phyloP scores from a whole-genome alignment of 2,797 vertebrate genomes.

The Phrynocephalus guinanensis region DNA sequence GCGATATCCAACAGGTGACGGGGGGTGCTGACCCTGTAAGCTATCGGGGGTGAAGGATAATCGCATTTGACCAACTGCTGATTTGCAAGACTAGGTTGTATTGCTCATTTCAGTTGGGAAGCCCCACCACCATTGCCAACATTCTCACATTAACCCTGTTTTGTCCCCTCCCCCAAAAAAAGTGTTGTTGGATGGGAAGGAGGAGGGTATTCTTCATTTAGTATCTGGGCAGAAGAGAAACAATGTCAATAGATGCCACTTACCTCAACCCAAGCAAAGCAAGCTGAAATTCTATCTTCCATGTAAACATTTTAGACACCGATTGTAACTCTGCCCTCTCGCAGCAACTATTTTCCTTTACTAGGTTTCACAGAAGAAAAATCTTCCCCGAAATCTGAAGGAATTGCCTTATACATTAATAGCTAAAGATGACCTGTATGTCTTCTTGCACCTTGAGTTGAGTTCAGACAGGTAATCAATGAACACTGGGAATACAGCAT shows the following conservation, averaged over 20 bases:
- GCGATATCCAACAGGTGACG: background rate
- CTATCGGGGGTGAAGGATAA: background rate
- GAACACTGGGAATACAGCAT: too few relatives aligned
- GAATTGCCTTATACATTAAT: background rate
- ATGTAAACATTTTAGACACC: background rate
- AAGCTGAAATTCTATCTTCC: background rate
- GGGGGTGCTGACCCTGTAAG: too few relatives aligned
- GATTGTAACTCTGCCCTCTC: too few relatives aligned
- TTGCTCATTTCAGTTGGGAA: background rate
- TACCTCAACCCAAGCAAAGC: background rate
- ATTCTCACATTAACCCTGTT: background rate
- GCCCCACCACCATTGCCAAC: too few relatives aligned
- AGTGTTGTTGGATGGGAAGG: background rate
- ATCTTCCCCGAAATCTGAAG: background rate
- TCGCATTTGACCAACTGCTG: background rate
- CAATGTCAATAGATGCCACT: background rate
- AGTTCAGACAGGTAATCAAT: too few relatives aligned
- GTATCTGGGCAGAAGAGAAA: background rate
- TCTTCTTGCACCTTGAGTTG: too few relatives aligned
- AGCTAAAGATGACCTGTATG: background rate
- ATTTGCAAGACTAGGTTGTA: background rate
- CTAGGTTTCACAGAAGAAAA: background rate
- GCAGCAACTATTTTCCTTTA: background rate
- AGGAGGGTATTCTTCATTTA: background rate
- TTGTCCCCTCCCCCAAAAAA: background rate